A percentile compares a stretch with the other conserved stretches of the same genome.
Conservation (phyloP, 1,140 invertebrate species). For the Drosophila sechellia region DNA sequence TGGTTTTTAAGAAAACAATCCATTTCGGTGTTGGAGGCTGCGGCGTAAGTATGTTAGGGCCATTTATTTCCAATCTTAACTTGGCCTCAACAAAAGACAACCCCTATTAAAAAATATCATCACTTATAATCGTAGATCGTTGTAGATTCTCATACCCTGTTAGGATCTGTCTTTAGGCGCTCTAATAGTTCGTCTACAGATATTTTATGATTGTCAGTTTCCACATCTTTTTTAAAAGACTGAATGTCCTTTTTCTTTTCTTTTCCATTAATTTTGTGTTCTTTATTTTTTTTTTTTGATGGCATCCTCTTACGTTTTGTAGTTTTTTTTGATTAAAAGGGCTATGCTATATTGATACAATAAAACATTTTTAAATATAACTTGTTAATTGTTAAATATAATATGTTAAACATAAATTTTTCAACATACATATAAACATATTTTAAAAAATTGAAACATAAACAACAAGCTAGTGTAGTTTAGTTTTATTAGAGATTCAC, state of each 20-base stretch:
- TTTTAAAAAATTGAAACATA: no score
- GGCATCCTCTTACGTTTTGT: neutral
- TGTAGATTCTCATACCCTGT: neutral
- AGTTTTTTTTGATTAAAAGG: neutral
- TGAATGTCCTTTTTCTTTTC: neutral
- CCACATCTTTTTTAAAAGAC: neutral
- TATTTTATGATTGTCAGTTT: slow-evolving; percentile 1
- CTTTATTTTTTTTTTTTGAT: neutral
- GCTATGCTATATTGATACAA: neutral
- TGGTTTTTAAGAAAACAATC: neutral
- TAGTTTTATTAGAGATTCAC: no score
- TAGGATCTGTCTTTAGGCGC: neutral
- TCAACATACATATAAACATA: no score
- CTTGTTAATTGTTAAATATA: no score
- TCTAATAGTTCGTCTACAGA: neutral
- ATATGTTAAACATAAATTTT: no score
- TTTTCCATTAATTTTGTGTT: neutral
- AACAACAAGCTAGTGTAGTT: no score
- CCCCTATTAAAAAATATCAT: neutral
- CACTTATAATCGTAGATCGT: neutral
- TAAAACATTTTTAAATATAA: neutral
- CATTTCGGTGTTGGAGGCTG: neutral
- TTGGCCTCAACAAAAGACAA: neutral
- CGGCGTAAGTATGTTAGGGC: neutral
- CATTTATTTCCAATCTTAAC: neutral